Evolutionary conservation across 1,140 invertebrate species (phyloP), one percentile per base, ranked within the genome.

Genomic region (Aethina tumida): DNA sequence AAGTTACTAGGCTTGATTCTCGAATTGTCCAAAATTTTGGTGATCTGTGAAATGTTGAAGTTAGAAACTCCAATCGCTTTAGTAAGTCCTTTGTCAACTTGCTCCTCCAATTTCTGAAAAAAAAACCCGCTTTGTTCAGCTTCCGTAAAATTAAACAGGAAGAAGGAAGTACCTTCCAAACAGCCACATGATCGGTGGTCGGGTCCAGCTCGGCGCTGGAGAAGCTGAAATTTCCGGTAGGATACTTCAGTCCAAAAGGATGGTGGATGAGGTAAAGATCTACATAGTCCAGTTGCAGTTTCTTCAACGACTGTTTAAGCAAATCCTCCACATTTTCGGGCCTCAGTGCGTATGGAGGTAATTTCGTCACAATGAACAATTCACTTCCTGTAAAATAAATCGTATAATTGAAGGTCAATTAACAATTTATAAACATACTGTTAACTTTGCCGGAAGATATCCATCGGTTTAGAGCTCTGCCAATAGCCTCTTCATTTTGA

Each of bases 251-350:
- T 2, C 69, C 72, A 57, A 85, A 81, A 0, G 89, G 86, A 15
- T 75, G 73, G 45, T 93, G 87, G 35, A 91, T 70, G 5, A 92
- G 63, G 58, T 88, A 91, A 39, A 92, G 66, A 55, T 93, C 88
- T 2, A 93, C 58, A 54, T 91, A 92, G 36, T 81, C 73, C 34
- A 87, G 53, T 43, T 79, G 71, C 10, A 92, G 60, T 22, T 72
- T 74, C 32, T 73, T 60, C 15, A 92, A 59, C 0, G 86, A 89
- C 29, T 77, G 60, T 20, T 75, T 74, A 13, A 90, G 58, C 43
- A 73, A 83, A 20, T 75, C 75, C 43, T 75, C 72, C 5, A 91
- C 83, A 36, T 77, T 72, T 1, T 71, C 70, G 12, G 81, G 71
- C 17, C 75, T 66, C 32, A 53, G 50, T 53, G 67, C 60, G 38